A percentile compares a stretch with the other conserved stretches of the same genome.
Evolutionary conservation across 2,113 vertebrate genomes (phyloP).

Genomic region (Etheostoma cragini): DNA sequence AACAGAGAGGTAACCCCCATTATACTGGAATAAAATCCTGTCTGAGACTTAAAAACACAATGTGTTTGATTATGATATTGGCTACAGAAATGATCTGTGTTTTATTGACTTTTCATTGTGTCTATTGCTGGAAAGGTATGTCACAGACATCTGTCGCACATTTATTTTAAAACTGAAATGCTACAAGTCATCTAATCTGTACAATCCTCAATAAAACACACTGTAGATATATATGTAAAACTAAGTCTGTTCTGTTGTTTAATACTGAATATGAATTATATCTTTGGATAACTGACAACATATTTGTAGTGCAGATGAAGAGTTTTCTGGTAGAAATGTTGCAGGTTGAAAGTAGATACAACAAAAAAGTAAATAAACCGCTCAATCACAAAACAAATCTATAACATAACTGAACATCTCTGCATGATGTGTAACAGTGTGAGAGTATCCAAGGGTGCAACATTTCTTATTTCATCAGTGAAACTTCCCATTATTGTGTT

Average conservation of each 20-base stretch:
- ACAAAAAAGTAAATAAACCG: background rate
- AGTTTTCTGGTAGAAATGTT: background rate
- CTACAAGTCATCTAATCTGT: background rate
- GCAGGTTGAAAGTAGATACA: background rate
- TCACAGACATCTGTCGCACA: background rate
- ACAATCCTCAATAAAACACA: conserved; percentile 4
- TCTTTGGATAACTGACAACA: background rate
- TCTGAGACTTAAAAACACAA: background rate
- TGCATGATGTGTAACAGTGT: background rate
- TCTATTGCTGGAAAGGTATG: background rate
- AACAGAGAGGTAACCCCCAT: background rate
- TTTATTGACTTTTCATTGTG: background rate
- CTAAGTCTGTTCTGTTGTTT: background rate
- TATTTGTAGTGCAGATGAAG: background rate
- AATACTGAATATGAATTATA: background rate
- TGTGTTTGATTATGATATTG: background rate
- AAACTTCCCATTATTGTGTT: conserved; percentile 16
- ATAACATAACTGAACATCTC: background rate
- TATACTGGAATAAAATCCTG: background rate
- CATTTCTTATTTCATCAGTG: conserved; percentile 8
- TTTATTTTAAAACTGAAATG: background rate
- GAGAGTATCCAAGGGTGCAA: background rate
- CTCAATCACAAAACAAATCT: background rate
- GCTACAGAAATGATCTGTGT: background rate
- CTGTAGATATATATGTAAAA: background rate